Base-by-base conservation (phyloP, 2,888 invertebrate species). In the Caenorhabditis macrosperma region DNA sequence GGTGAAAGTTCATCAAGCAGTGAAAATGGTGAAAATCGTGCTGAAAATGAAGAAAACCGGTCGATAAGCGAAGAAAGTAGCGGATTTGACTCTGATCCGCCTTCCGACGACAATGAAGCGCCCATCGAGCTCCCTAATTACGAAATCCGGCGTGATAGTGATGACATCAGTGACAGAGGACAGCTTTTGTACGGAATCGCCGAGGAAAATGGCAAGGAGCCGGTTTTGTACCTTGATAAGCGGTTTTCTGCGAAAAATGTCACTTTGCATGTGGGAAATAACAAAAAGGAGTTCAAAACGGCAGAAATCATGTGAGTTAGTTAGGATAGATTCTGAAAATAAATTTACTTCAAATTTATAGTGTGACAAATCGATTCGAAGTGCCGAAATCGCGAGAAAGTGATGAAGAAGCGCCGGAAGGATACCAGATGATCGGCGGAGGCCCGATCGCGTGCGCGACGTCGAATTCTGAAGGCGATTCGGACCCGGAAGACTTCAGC, bases 171-270 rank as follows among this genome's bases (percentile, higher is more conserved):
- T 50, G 77, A 78, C 28, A 60, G 66, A 15, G 77, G 77, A 44
- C 77, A 78, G n/a, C 44, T 78, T 41, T 28, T 78, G 59, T 66
- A 78, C 44, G 69, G 71, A 22, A 1, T 63, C 15, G 77, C 48
- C 9, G 55, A 68, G 20, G 10, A 61, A 7, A 28, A 55, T 12
- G 20, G 20, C n/a, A 33, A 33, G 20, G 20, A 35, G 20, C 35
- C 55, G 20, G 10, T 20, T 17, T 63, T 72, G 10, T 71, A 54
- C 30, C 54, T 71, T 22, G 46, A 61, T 30, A 74, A 59, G 61
- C 22, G 3, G 52, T 63, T 63, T 30, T 61, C 17, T 22, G 30
- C 26, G 60, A 59, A 28, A 50, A 22, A 59, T 71, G 44, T 50
- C 22, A 24, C 24, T 12, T 22, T 59, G 10, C 41, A 17, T 12